Conservation (phyloP, 2,113 vertebrate genomes). For the Lepidothrix coronata region DNA sequence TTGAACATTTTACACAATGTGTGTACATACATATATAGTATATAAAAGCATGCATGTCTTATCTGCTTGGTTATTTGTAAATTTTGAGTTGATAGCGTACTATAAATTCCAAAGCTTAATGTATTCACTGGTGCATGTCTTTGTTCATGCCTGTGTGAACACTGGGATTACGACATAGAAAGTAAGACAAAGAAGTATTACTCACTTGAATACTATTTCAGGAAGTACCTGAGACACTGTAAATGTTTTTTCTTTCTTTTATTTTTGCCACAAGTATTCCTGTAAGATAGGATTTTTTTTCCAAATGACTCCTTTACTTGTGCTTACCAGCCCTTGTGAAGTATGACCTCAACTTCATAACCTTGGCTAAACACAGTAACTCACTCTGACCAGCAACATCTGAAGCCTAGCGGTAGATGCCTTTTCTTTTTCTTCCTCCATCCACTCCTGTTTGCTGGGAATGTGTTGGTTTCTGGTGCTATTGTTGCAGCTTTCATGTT, state of each 20-base stretch:
- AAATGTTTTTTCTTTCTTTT: not conserved
- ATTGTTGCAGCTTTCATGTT: not conserved
- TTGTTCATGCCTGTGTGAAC: slow-evolving; percentile 45
- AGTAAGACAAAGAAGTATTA: slow-evolving; percentile 52
- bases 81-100: slow-evolving; percentile 9
- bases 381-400: not conserved
- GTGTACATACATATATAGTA: not conserved
- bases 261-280: slow-evolving; percentile 19
- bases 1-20: not conserved
- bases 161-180: not conserved
- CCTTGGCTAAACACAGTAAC: not conserved
- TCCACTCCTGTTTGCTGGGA: not conserved
- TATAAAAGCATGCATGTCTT: not conserved
- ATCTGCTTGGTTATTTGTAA: slow-evolving; percentile 4
- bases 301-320: not conserved
- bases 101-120: slow-evolving; percentile 35
- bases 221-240: slow-evolving; percentile 59
- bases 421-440: not conserved
- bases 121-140: slow-evolving; percentile 11
- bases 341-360: slow-evolving; percentile 5
- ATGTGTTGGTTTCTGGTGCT: not conserved
- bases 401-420: not conserved
- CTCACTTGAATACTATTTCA: slow-evolving; percentile 30
- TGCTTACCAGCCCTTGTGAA: not conserved
- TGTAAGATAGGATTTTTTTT: not conserved